These are phyloP conservation scores for Nyctibius bracteatus DNA, from an alignment of 2,113 vertebrate genomes.

Conservation along the genomic window DNA sequence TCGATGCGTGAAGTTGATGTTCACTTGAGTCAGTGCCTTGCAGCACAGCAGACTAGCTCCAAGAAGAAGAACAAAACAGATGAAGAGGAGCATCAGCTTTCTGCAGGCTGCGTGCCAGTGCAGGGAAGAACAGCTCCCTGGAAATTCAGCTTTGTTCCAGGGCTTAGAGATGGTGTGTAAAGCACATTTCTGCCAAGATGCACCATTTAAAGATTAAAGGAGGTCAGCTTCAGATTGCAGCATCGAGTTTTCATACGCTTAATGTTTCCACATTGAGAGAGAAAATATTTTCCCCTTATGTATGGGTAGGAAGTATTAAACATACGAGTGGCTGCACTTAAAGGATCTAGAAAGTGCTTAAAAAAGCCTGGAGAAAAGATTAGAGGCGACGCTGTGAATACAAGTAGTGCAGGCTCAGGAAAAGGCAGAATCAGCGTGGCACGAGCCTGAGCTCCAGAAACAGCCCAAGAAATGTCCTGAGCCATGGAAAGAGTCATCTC, in stretches of 20 bases:
- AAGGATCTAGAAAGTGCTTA: neutral
- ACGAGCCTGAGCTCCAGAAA: neutral
- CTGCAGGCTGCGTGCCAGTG: neutral
- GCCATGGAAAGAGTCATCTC: neutral
- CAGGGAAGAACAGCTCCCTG: constrained; percentile 6
- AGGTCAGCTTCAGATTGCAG: neutral
- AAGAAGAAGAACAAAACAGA: neutral
- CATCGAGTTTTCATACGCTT: fast-evolving
- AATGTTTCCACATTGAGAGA: neutral
- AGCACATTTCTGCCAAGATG: neutral
- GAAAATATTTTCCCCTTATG: neutral
- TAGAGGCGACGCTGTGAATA: neutral
- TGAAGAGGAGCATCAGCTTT: neutral
- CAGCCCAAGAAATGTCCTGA: neutral
- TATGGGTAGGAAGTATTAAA: neutral
- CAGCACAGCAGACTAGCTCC: neutral
- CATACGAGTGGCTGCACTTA: neutral
- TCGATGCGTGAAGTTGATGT: neutral
- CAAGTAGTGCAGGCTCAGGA: neutral
- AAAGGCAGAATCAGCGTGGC: neutral
- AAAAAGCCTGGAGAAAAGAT: neutral
- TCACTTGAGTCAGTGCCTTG: neutral
- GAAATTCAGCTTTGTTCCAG: neutral
- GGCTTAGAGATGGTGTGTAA: neutral
- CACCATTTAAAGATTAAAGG: neutral